Conservation (phyloP, 2,113 vertebrate genomes). For the Bucco capensis region DNA sequence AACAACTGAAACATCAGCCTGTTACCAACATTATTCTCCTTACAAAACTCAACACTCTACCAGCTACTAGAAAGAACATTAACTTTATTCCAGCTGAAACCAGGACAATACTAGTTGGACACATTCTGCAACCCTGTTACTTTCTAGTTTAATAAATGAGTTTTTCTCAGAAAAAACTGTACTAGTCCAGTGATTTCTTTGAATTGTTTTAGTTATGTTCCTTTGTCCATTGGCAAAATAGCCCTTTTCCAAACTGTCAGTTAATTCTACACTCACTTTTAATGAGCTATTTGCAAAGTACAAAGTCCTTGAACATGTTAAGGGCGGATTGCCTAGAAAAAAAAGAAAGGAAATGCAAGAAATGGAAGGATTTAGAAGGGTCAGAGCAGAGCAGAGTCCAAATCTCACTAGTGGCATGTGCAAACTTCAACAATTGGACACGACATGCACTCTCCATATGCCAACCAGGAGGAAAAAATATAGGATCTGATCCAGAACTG, state of each 20-base stretch:
- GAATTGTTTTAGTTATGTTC: background rate
- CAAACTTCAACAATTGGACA: background rate
- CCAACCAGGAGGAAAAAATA: too few species aligned
- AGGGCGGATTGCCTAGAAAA: background rate
- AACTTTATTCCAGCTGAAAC: background rate
- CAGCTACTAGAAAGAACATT: background rate
- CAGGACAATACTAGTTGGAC: background rate
- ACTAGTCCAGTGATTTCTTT: background rate
- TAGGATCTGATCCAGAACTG: too few species aligned
- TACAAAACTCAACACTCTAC: background rate
- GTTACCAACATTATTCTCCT: background rate
- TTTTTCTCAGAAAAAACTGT: background rate
- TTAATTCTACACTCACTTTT: background rate
- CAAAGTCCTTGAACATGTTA: background rate
- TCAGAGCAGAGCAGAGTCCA: background rate
- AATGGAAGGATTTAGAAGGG: background rate
- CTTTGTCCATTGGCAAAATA: background rate
- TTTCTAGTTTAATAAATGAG: background rate
- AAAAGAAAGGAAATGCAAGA: background rate
- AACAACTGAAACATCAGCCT: background rate
- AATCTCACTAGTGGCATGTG: background rate
- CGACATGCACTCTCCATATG: too few species aligned
- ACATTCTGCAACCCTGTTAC: background rate
- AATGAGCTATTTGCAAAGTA: background rate
- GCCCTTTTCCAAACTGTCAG: background rate